A percentile compares a stretch with the other conserved stretches of the same genome.
These are phyloP conservation scores for Aphodius sticticus DNA, from an alignment of 2,888 invertebrate genomes.

Conservation along the genomic window DNA sequence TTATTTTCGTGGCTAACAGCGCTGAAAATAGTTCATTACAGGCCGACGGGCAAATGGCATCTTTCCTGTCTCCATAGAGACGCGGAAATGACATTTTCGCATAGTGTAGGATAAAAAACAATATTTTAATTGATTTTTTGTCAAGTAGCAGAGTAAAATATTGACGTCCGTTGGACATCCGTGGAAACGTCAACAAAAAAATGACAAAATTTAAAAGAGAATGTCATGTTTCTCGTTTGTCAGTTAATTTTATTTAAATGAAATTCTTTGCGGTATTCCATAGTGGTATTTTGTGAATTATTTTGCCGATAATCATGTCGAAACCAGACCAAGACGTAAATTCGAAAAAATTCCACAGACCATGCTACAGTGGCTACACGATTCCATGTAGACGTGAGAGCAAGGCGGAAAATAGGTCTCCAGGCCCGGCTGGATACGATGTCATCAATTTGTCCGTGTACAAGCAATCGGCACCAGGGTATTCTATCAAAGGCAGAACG, in stretches of 20 bases:
- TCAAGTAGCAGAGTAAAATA: neutral
- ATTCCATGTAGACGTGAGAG: constrained; percentile 9
- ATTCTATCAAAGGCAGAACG: constrained; percentile 15
- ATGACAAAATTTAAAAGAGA: neutral
- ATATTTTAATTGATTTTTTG: neutral
- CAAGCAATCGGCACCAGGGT: constrained; percentile 13
- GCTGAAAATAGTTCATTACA: no score
- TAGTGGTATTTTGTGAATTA: neutral
- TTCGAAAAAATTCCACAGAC: neutral
- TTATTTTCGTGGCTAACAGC: no score
- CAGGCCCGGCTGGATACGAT: constrained; percentile 21
- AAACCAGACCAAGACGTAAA: neutral
- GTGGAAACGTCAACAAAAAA: neutral
- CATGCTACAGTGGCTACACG: neutral
- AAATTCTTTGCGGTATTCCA: neutral
- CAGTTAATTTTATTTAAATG: neutral
- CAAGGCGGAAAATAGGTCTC: constrained; percentile 16
- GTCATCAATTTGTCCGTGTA: constrained; percentile 16
- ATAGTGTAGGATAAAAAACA: no score
- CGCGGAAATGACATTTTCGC: no score
- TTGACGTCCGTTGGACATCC: neutral
- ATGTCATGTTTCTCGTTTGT: neutral
- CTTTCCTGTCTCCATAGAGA: no score
- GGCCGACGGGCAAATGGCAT: no score
- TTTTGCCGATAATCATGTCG: neutral